Evolutionary conservation across 2,113 vertebrate species (phyloP).

Genomic region (Chiloscyllium plagiosum): DNA sequence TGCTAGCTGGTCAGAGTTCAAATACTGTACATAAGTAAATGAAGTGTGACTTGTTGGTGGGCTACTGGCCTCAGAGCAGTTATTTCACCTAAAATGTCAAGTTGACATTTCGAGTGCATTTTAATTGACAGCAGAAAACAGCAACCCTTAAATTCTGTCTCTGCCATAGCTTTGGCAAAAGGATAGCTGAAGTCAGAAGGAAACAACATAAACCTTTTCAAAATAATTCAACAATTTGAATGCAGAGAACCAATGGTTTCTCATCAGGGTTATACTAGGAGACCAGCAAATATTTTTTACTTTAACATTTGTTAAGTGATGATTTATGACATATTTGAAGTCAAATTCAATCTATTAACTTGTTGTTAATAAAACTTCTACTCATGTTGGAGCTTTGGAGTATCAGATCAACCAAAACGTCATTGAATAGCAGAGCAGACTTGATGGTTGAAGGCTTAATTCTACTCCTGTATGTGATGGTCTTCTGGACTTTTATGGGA

Average conservation of each 20-base stretch:
- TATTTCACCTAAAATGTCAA: constrained; percentile 39
- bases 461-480: too few species aligned
- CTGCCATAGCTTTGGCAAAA: background rate
- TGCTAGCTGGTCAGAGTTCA: too few species aligned
- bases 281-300: background rate
- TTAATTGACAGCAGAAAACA: background rate
- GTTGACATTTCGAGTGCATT: background rate
- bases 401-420: too few species aligned
- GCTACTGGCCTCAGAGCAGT: background rate
- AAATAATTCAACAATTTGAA: background rate
- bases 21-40: too few species aligned
- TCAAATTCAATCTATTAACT: background rate
- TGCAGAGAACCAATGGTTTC: background rate
- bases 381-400: too few species aligned
- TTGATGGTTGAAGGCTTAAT: too few species aligned
- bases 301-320: background rate
- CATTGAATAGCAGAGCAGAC: too few species aligned
- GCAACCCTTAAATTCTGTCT: background rate
- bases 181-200: background rate
- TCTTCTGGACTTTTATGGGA: too few species aligned
- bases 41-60: too few species aligned
- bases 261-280: background rate
- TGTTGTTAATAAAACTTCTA: background rate
- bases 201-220: background rate
- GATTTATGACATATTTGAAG: background rate